These are phyloP conservation scores for Rhogogaster chlorosoma DNA, from an alignment of 2,888 invertebrate genomes.

Conservation along the genomic window DNA sequence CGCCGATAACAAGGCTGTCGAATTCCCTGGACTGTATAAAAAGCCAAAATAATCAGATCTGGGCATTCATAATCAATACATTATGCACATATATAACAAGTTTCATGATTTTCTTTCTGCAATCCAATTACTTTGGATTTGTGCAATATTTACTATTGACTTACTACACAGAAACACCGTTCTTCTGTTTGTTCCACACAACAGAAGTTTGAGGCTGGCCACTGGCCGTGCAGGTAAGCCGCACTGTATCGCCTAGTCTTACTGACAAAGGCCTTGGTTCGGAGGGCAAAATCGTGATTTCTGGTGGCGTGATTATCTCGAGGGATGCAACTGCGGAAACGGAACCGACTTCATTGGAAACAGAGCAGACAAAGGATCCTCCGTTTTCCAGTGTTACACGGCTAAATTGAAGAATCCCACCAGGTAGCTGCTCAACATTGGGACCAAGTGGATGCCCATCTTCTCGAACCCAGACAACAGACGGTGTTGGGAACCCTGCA, in stretches of 20 bases:
- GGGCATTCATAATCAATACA: neutral
- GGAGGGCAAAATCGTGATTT: slow-evolving; percentile 82
- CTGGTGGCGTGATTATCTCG: slow-evolving; percentile 84
- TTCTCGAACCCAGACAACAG: slow-evolving; percentile 87
- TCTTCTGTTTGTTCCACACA: slow-evolving; percentile 80
- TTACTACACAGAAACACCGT: slow-evolving; percentile 67
- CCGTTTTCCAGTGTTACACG: slow-evolving; percentile 87
- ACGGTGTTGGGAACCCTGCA: slow-evolving; percentile 89
- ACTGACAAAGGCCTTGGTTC: slow-evolving; percentile 80
- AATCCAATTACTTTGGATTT: neutral
- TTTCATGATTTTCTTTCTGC: neutral
- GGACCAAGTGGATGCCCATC: slow-evolving; percentile 84
- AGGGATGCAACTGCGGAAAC: slow-evolving; percentile 85
- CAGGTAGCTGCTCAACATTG: slow-evolving; percentile 83
- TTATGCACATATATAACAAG: neutral
- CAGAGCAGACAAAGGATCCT: slow-evolving; percentile 92
- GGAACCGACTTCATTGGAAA: slow-evolving; percentile 88
- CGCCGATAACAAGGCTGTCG: neutral
- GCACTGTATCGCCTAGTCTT: slow-evolving; percentile 84
- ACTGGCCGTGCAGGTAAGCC: slow-evolving; percentile 87
- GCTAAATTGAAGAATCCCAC: slow-evolving; percentile 83
- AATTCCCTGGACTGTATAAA: neutral
- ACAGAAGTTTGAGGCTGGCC: slow-evolving; percentile 90
- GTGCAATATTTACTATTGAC: neutral
- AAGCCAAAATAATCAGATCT: neutral